Base-by-base conservation (phyloP, 1,140 invertebrate genomes). In the Anthonomus grandis region DNA sequence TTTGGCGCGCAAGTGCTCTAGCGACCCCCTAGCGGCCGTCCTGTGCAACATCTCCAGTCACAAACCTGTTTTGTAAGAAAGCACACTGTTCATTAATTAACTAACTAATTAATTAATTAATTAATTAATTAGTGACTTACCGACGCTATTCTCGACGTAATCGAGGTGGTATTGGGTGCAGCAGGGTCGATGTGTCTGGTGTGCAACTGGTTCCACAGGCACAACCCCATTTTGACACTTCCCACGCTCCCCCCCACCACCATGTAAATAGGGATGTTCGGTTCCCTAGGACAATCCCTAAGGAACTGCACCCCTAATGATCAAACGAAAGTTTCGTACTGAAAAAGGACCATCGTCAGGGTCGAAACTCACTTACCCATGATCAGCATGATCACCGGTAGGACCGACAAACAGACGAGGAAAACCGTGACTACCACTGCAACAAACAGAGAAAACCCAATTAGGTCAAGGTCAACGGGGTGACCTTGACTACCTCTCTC, bases 291-390 rank as follows among this genome's bases (percentile, higher is more conserved):
- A 64, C 90, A 93, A 63, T 91, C 85, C 13, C 85, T 76, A 44
- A 89, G 79, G 70, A 86, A 89, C 59, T 88, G 81, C n/a, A 88
- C 79, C 66, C 90, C 90, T 91, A n/a, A n/a, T n/a, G n/a, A n/a
- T n/a, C n/a, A n/a, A n/a, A n/a, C n/a, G n/a, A n/a, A n/a, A n/a
- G n/a, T n/a, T n/a, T n/a, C n/a, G n/a, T 46, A 46, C 10, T 2
- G 22, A 21, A 23, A 1, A 12, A 10, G 9, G 10, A 23, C 24
- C 24, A 3, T 46, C 10, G 3, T 1, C 24, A 45, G n/a, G n/a
- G 19, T 45, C 3, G 24, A 4, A 47, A 37, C 13, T 47, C 5
- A 78, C 83, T 85, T 71, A 87, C 85, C 85, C 74, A 87, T 83
- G 18, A 87, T 86, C 38, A 87, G 74, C 86, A 88, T 88, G 39